Evolutionary conservation across 2,797 vertebrate genomes (phyloP).

Genomic region (Pelochelys cantorii): DNA sequence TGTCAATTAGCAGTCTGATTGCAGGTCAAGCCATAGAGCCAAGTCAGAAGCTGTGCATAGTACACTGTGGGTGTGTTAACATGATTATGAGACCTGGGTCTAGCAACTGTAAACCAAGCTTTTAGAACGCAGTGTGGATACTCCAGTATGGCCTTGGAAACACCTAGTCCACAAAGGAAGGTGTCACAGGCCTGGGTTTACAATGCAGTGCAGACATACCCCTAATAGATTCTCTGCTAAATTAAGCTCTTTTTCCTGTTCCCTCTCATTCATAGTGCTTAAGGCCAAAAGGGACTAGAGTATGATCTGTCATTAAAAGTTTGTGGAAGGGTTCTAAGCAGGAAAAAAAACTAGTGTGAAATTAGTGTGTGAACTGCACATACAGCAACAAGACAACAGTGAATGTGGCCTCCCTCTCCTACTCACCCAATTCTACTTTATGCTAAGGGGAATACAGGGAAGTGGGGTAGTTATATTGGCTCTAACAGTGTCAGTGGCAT

Average conservation of each 20-base stretch:
- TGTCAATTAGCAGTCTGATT: no score
- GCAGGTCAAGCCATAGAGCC: no score
- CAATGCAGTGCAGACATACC: neutral
- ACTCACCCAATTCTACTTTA: neutral
- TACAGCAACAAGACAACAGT: neutral
- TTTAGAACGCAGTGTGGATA: no score
- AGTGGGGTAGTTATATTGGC: neutral
- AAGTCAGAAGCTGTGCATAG: no score
- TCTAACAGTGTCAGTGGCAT: neutral
- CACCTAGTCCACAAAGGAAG: neutral
- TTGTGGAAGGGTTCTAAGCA: slow-evolving; percentile 9
- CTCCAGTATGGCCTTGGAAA: neutral
- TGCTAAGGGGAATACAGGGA: neutral
- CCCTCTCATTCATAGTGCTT: neutral
- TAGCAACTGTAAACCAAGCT: no score
- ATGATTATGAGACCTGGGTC: no score
- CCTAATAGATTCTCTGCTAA: neutral
- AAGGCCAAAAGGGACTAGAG: neutral
- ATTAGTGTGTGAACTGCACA: neutral
- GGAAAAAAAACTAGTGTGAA: neutral
- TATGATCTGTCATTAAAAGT: neutral
- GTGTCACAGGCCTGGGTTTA: neutral
- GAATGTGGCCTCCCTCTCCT: slow-evolving; percentile 4
- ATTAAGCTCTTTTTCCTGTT: neutral
- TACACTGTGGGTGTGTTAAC: no score